Percentiles rank a stretch among this genome's conserved stretches.
These are phyloP conservation scores for Drosophila fulvimacula DNA, from an alignment of 2,888 invertebrate genomes.

Conservation along the genomic window DNA sequence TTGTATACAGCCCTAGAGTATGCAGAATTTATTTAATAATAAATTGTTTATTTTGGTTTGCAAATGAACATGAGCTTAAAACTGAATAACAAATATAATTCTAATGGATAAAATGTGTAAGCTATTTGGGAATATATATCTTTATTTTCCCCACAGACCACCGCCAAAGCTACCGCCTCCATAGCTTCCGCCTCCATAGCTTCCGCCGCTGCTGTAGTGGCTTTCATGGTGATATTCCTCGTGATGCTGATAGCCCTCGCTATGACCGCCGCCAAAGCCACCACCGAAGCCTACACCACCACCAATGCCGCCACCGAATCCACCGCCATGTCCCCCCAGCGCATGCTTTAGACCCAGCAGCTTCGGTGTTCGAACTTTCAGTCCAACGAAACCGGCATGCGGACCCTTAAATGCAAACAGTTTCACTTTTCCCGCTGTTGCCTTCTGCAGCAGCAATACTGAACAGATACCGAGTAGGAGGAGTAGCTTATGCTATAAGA, in stretches of 20 bases:
- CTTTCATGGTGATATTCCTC: constrained; percentile 71
- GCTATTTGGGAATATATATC: not conserved
- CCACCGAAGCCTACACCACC: constrained; percentile 36
- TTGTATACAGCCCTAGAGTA: not conserved
- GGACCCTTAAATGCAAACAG: constrained; percentile 77
- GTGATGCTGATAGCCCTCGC: constrained; percentile 63
- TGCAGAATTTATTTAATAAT: not conserved
- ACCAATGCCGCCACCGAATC: constrained; percentile 46
- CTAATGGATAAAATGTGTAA: constrained; percentile 34
- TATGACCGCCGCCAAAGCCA: constrained; percentile 57
- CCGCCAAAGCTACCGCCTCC: constrained; percentile 56
- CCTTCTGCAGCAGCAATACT: constrained; percentile 29
- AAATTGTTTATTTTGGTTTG: constrained; percentile 17
- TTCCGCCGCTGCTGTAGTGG: constrained; percentile 65
- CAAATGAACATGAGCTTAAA: constrained; percentile 46
- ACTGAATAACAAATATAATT: constrained; percentile 63
- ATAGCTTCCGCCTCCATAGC: constrained; percentile 59
- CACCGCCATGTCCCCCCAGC: constrained; percentile 46
- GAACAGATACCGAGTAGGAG: constrained; percentile 52
- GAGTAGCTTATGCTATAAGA: constrained; percentile 17
- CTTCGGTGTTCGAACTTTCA: constrained; percentile 76
- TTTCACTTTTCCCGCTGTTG: constrained; percentile 71
- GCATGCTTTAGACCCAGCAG: constrained; percentile 75
- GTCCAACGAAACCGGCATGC: constrained; percentile 65
- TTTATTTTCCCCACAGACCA: constrained; percentile 66